Evolutionary conservation across 23 tunicate species (phyloP).

Genomic region (Phallusia fumigata): DNA sequence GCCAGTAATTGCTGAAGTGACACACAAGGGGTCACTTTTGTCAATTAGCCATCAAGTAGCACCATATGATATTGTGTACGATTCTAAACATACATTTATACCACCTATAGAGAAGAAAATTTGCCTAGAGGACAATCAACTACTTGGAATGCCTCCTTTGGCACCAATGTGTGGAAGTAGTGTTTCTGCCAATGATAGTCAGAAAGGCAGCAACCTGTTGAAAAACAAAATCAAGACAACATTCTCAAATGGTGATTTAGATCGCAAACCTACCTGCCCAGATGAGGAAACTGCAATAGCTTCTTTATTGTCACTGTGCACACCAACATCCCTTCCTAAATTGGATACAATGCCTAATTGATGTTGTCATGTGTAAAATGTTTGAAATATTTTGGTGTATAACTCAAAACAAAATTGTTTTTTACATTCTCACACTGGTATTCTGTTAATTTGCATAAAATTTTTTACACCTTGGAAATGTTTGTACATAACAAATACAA

Average conservation of each 20-base stretch:
- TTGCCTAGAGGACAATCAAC: background rate
- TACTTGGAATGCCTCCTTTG: background rate
- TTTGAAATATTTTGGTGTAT: too few relatives aligned
- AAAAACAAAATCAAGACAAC: background rate
- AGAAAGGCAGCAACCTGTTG: background rate
- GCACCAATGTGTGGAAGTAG: background rate
- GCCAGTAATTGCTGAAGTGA: background rate
- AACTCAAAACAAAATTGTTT: too few relatives aligned
- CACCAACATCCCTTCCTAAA: constrained; percentile 8
- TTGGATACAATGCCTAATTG: background rate
- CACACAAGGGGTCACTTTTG: background rate
- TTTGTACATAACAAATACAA: too few relatives aligned
- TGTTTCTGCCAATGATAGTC: background rate
- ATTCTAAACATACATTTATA: background rate
- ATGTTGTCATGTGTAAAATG: too few relatives aligned
- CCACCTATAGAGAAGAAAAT: background rate
- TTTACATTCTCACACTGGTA: too few relatives aligned
- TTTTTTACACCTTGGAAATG: too few relatives aligned
- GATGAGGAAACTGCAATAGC: constrained; percentile 84
- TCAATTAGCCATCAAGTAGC: background rate
- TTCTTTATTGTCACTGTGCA: constrained; percentile 50
- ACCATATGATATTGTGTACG: too few relatives aligned
- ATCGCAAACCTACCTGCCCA: constrained; percentile 70
- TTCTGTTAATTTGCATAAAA: too few relatives aligned
- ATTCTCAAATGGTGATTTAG: background rate